These are phyloP conservation scores for Pungitius pungitius DNA, from an alignment of 2,113 vertebrate species.

Conservation along the genomic window DNA sequence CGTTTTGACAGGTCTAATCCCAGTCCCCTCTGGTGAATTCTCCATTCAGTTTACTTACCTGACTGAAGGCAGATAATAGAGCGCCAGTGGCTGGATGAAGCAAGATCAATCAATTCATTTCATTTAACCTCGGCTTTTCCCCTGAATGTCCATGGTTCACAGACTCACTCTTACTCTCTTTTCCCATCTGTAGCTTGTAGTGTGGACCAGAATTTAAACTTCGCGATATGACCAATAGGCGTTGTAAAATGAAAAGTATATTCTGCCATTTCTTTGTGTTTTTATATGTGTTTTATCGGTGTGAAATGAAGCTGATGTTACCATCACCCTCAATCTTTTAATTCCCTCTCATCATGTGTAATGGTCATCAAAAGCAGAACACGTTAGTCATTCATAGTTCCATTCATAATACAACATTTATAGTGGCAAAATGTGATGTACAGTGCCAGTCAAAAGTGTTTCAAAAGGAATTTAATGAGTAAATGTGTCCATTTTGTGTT, in stretches of 20 bases:
- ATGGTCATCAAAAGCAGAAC: too few relatives aligned
- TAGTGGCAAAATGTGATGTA: too few relatives aligned
- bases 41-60: constrained; percentile 29
- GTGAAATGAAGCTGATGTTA: background rate
- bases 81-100: constrained; percentile 28
- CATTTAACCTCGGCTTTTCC: constrained; percentile 47
- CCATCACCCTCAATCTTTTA: background rate
- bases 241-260: constrained; percentile 10
- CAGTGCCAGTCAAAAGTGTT: too few relatives aligned
- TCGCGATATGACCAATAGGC: background rate
- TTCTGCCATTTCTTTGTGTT: background rate
- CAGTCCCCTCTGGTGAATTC: constrained; percentile 3
- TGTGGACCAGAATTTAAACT: background rate
- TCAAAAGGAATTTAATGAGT: too few relatives aligned
- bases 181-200: too few relatives aligned
- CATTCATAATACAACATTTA: too few relatives aligned
- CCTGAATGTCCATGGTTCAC: background rate
- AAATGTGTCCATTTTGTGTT: too few relatives aligned
- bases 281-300: too few relatives aligned
- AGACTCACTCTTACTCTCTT: background rate
- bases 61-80: constrained; percentile 32
- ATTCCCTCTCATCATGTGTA: background rate
- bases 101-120: constrained; percentile 52
- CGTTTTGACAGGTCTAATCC: constrained; percentile 18
- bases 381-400: too few relatives aligned